Conservation (phyloP, 2,888 invertebrate species). For the Eilema sororculum region DNA sequence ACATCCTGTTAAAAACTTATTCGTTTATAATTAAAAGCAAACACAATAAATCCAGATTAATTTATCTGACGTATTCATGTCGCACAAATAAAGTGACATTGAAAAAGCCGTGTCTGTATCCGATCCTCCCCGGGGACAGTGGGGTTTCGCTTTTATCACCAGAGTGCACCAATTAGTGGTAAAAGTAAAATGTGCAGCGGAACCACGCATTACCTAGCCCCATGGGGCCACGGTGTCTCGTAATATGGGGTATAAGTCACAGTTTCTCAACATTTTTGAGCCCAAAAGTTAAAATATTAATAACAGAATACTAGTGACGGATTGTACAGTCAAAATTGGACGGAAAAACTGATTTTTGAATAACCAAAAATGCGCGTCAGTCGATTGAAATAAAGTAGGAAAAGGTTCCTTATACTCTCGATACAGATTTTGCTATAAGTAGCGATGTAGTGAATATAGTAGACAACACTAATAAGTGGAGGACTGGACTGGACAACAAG, state of each 20-base stretch:
- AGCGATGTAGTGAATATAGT: too few relatives aligned
- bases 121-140: constrained; percentile 69
- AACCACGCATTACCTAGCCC: constrained; percentile 79
- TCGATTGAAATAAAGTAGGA: background rate
- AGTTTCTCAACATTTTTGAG: constrained; percentile 19
- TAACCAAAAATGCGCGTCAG: background rate
- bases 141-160: constrained; percentile 74
- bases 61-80: constrained; percentile 58
- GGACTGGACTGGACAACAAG: too few relatives aligned
- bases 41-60: constrained; percentile 48
- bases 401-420: background rate
- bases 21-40: constrained; percentile 18
- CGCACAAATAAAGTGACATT: constrained; percentile 79
- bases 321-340: background rate
- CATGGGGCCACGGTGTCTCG: constrained; percentile 52
- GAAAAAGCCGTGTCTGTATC: constrained; percentile 72
- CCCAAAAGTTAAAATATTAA: background rate
- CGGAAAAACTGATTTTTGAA: background rate
- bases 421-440: too few relatives aligned
- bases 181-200: constrained; percentile 84
- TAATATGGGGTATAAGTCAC: constrained; percentile 8
- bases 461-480: too few relatives aligned
- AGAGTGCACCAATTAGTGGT: constrained; percentile 85
- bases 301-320: background rate
- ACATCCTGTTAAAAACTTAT: background rate